A percentile compares a stretch with the other conserved stretches of the same genome.
Evolutionary conservation across 2,797 vertebrate genomes (phyloP).

Genomic region (Schizothorax lantsangensis): DNA sequence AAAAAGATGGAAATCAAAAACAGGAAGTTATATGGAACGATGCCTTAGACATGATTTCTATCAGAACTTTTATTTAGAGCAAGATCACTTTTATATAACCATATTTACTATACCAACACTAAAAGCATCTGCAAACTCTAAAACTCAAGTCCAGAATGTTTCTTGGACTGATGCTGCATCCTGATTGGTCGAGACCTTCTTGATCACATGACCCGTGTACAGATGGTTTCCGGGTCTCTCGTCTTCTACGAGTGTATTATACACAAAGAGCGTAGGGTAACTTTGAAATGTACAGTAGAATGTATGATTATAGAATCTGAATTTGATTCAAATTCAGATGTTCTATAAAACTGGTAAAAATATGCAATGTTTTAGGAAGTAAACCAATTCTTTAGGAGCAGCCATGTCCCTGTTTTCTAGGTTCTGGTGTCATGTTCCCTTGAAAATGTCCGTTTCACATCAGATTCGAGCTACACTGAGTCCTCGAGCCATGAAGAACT

Average conservation of each 20-base stretch:
- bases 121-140: not conserved
- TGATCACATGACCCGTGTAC: not conserved
- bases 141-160: not conserved
- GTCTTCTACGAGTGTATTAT: not conserved
- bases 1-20: not conserved
- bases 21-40: not conserved
- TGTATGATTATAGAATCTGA: too few species aligned
- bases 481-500: too few species aligned
- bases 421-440: too few species aligned
- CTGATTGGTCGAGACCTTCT: not conserved
- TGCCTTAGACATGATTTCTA: not conserved
- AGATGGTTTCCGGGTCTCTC: not conserved
- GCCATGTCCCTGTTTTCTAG: too few species aligned
- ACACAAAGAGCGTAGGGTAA: not conserved
- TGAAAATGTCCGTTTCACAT: too few species aligned
- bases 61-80: too few species aligned
- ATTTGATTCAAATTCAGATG: too few species aligned
- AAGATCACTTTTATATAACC: not conserved
- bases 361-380: too few species aligned
- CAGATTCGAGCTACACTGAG: too few species aligned
- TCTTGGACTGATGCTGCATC: not conserved
- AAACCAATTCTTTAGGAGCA: too few species aligned
- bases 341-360: too few species aligned
- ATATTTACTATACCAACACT: not conserved
- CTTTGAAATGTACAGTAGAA: not conserved